phyloP scores from a whole-genome alignment of 2,888 invertebrate species.

The Erebia epiphron region DNA sequence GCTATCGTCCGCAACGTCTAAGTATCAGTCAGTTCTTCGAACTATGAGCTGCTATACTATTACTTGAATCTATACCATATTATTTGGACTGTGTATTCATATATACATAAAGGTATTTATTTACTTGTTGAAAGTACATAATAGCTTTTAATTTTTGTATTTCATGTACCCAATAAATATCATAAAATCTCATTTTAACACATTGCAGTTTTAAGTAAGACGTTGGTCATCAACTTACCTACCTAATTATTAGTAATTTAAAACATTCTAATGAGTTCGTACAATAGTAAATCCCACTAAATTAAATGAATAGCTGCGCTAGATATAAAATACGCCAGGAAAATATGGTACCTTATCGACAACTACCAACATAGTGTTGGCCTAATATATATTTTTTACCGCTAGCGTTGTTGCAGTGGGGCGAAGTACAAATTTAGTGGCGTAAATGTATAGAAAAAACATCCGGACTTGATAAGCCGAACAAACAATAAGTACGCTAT shows the following conservation, averaged over 20 bases:
- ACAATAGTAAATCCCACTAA: neutral
- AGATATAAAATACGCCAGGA: neutral
- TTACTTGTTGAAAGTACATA: too few relatives aligned
- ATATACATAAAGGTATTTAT: too few relatives aligned
- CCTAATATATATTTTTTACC: conserved; percentile 70
- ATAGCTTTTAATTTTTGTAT: too few relatives aligned
- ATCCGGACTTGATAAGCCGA: conserved; percentile 81
- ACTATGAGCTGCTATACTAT: too few relatives aligned
- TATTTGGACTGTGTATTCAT: too few relatives aligned
- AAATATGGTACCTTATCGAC: conserved; percentile 34
- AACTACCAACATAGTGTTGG: conserved; percentile 63
- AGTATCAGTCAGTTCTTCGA: too few relatives aligned
- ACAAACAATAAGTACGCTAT: conserved; percentile 80
- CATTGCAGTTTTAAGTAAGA: too few relatives aligned
- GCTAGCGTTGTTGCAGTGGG: conserved; percentile 66
- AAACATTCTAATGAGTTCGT: neutral
- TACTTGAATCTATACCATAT: too few relatives aligned
- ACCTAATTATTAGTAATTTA: neutral
- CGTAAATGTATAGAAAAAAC: conserved; percentile 81
- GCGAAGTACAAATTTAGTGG: conserved; percentile 74
- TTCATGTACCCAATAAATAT: too few relatives aligned
- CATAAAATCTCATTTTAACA: neutral
- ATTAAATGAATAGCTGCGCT: neutral
- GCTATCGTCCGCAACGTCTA: too few relatives aligned
- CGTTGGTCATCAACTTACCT: neutral